Conservation (phyloP, 2,797 vertebrate genomes). For the Columba guinea region DNA sequence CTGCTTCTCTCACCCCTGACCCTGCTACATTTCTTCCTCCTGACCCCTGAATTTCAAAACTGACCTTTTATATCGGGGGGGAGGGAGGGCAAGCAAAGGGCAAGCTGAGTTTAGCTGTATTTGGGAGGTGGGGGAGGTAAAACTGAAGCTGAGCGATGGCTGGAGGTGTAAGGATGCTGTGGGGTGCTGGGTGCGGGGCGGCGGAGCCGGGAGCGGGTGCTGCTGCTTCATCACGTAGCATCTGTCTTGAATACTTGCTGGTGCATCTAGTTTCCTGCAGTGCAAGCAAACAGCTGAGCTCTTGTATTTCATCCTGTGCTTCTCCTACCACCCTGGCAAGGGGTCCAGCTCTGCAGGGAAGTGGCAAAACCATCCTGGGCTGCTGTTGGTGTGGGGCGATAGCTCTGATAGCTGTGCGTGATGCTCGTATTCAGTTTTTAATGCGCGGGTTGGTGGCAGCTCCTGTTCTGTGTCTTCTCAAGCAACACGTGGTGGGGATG, state of each 20-base stretch:
- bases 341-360: background rate
- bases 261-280: background rate
- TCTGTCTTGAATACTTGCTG: background rate
- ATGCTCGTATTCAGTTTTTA: background rate
- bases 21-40: conserved; percentile 47
- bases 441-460: background rate
- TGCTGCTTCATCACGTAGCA: background rate
- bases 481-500: background rate
- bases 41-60: conserved; percentile 68
- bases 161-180: background rate
- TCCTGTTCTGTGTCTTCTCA: background rate
- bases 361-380: rapidly evolving
- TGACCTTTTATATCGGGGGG: background rate
- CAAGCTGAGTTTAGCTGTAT: background rate
- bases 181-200: background rate
- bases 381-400: background rate
- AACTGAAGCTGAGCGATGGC: background rate
- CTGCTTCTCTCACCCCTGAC: conserved; percentile 59
- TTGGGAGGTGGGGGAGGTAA: background rate
- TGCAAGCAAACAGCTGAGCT: background rate
- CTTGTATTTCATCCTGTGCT: background rate
- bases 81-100: background rate
- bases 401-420: rapidly evolving
- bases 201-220: background rate
- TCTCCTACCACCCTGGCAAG: background rate